Evolutionary conservation across 2,888 invertebrate species (phyloP), one percentile per base, ranked within the genome.

Genomic region (Ferdinandea cuprea): DNA sequence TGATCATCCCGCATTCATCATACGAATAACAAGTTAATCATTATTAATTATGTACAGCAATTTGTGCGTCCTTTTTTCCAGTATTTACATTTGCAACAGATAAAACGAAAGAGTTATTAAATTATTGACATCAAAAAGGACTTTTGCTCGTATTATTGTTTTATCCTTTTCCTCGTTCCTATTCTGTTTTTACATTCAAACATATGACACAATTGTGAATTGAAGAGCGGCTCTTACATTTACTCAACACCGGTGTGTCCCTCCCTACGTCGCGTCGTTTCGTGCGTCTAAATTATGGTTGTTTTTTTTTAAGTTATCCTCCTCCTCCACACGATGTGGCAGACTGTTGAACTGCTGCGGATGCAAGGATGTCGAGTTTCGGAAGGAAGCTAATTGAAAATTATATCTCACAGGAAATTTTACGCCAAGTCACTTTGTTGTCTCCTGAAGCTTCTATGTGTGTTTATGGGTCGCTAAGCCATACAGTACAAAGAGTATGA

Each of bases 381-480:
- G 81, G 81, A 81, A 81, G 81, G 77, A 66, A 72, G 54, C 59
- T 81, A 81, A 81, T 77, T 77, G 81, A 81, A 81, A 77, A 77
- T 81, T 72, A 59, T 77, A 46, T 77, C 77, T 46, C 71, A 46
- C 17, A 48, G 65, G 71, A 72, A 81, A 76, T 69, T 76, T 58
- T 30, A 58, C 80, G 52, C 58, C 76, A 80, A 54, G 50, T 63
- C 56, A 63, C 58, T 63, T 17, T 63, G 63, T 74, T 74, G 68
- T 48, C 42, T 74, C 59, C 54, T 79, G 56, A n/a, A 61, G 32
- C 61, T 69, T 59, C 9, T 61, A 9, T 40, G 9, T 37, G 25
- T 30, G 40, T 44, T n/a, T 7, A n/a, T 13, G n/a, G 7, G 21
- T 42, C 44, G 52, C 15, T 17, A 25, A 52, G 37, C 30, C 19